Conservation (phyloP, 2,888 invertebrate species). For the Drosophila imparisetae region DNA sequence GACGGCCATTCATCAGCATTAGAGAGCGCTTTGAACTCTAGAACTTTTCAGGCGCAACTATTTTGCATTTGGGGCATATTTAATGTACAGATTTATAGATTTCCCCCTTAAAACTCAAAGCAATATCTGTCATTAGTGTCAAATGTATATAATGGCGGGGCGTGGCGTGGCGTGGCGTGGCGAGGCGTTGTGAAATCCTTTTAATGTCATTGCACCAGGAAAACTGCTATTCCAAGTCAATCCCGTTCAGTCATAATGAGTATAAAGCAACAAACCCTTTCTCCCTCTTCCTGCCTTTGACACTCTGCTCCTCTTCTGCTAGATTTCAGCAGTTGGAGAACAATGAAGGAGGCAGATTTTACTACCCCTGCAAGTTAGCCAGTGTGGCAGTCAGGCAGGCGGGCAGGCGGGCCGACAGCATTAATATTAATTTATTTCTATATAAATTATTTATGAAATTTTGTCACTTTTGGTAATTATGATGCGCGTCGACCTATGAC, state of each 20-base stretch:
- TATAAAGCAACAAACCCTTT: conserved; percentile 20
- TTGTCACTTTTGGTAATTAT: conserved; percentile 65
- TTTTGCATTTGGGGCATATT: conserved; percentile 55
- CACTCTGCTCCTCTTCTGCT: neutral
- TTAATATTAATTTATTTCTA: conserved; percentile 77
- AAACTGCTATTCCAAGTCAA: conserved; percentile 44
- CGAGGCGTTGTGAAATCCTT: conserved; percentile 51
- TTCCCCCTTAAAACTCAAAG: conserved; percentile 21
- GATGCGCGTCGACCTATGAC: conserved; percentile 53
- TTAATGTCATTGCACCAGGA: conserved; percentile 47
- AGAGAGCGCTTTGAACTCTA: conserved; percentile 56
- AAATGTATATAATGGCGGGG: conserved; percentile 39
- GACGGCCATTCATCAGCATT: conserved; percentile 53
- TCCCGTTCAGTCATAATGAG: conserved; percentile 55
- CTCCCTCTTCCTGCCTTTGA: neutral
- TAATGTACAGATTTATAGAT: conserved; percentile 51
- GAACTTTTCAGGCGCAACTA: conserved; percentile 37
- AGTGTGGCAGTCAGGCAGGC: neutral
- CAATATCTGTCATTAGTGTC: conserved; percentile 76
- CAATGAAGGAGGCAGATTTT: conserved; percentile 21
- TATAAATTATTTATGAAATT: conserved; percentile 61
- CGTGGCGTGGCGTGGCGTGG: neutral
- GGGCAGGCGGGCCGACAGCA: conserved; percentile 42
- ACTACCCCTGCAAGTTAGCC: neutral
- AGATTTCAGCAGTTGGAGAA: conserved; percentile 41